Evolutionary conservation across 2,888 invertebrate species (phyloP).

Genomic region (Drosophila acutilabella): DNA sequence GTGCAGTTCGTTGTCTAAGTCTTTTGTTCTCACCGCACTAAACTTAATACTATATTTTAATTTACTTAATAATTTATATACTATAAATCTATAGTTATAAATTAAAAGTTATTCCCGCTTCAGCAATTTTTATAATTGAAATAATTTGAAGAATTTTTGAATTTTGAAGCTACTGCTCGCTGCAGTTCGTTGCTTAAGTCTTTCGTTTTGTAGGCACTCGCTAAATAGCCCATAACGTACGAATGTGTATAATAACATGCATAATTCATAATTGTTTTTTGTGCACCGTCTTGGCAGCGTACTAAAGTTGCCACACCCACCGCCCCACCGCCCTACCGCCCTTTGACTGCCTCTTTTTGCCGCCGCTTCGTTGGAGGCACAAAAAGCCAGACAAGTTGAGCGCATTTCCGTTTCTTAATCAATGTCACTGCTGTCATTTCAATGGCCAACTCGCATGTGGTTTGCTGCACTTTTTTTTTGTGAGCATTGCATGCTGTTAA

Average conservation of each 20-base stretch:
- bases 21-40: slow-evolving; percentile 24
- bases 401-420: slow-evolving; percentile 78
- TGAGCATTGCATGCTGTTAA: slow-evolving; percentile 40
- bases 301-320: background rate
- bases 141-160: background rate
- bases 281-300: slow-evolving; percentile 38
- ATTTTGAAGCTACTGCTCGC: background rate
- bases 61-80: no score
- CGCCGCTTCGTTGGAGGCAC: slow-evolving; percentile 21
- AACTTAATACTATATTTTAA: no score
- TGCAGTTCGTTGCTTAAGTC: slow-evolving; percentile 45
- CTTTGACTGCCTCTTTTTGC: background rate
- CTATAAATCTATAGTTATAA: no score
- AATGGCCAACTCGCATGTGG: slow-evolving; percentile 51
- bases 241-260: slow-evolving; percentile 14
- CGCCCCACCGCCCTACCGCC: background rate
- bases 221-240: slow-evolving; percentile 11
- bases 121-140: background rate
- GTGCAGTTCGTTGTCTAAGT: slow-evolving; percentile 46
- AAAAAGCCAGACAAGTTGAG: slow-evolving; percentile 61
- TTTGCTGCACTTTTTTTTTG: slow-evolving; percentile 39
- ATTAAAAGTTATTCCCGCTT: background rate
- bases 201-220: slow-evolving; percentile 10
- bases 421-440: slow-evolving; percentile 74
- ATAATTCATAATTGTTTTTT: slow-evolving; percentile 47